Conservation (phyloP, 37 sponge, comb jelly and placozoan genomes). For the Halisarca cf. caerulea region DNA sequence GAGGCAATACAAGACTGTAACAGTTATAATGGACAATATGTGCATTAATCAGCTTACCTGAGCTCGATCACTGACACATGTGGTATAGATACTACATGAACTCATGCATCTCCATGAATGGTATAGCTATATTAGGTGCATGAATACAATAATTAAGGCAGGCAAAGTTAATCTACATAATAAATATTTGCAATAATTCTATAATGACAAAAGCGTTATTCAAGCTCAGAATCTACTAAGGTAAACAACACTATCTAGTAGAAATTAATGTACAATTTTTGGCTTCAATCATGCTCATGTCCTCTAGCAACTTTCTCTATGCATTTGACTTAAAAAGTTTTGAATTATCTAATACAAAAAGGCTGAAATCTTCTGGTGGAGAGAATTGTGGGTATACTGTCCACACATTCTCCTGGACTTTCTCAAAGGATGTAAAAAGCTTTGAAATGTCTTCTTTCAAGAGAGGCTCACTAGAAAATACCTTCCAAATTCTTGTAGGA, state of each 20-base stretch:
- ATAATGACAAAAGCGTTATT: no score
- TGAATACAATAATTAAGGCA: no score
- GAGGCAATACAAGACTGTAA: no score
- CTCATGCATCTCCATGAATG: no score
- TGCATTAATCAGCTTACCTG: no score
- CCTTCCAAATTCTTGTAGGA: constrained; percentile 63
- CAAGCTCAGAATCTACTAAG: no score
- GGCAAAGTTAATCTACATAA: no score
- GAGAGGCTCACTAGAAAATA: constrained; percentile 63
- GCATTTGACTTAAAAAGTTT: constrained; percentile 76
- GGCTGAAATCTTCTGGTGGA: constrained; percentile 66
- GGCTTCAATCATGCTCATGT: constrained; percentile 89
- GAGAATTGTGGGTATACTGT: constrained; percentile 82
- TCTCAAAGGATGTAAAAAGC: constrained; percentile 38
- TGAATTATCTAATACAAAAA: constrained; percentile 74
- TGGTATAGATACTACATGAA: no score
- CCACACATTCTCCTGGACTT: constrained; percentile 49
- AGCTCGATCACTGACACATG: no score
- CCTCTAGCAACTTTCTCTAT: constrained; percentile 94
- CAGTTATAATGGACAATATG: no score
- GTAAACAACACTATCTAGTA: constrained; percentile 21
- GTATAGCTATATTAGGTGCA: no score
- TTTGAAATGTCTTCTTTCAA: constrained; percentile 40
- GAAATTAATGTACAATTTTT: constrained; percentile 75
- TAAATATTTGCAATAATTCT: no score